A percentile compares a stretch with the other conserved stretches of the same genome.
phyloP scores from a whole-genome alignment of 2,888 invertebrate genomes.

The Stenolophus ochropezus region DNA sequence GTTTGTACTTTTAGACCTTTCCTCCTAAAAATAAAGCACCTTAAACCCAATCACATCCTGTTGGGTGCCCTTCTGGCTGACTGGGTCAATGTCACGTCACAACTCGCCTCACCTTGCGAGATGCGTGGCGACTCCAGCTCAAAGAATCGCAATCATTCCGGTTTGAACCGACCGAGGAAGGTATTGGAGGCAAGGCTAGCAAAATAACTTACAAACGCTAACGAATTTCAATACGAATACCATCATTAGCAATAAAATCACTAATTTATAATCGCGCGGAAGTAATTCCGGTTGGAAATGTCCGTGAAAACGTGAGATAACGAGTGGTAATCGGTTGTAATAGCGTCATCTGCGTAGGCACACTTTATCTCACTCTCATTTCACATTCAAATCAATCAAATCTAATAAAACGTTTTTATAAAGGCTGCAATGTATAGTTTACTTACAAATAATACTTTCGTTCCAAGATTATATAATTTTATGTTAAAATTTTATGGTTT shows the following conservation, averaged over 20 bases:
- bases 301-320: too few species aligned
- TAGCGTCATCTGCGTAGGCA: too few species aligned
- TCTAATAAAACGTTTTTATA: too few species aligned
- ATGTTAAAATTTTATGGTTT: too few species aligned
- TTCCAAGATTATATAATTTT: too few species aligned
- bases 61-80: background rate
- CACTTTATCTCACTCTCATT: too few species aligned
- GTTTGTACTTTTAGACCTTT: conserved; percentile 1
- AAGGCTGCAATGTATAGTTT: too few species aligned
- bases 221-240: background rate
- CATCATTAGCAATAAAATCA: background rate
- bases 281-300: too few species aligned
- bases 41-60: conserved; percentile 25
- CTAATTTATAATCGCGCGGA: too few species aligned
- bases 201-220: background rate
- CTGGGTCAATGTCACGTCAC: conserved; percentile 54
- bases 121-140: conserved; percentile 34
- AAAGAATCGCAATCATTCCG: conserved; percentile 37
- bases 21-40: conserved; percentile 6
- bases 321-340: too few species aligned
- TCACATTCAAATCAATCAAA: too few species aligned
- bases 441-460: too few species aligned
- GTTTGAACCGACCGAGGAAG: conserved; percentile 39
- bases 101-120: conserved; percentile 47
- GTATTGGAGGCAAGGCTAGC: background rate